Evolutionary conservation across 2,888 invertebrate species (phyloP).

Genomic region (Mimumesa dahlbomi): DNA sequence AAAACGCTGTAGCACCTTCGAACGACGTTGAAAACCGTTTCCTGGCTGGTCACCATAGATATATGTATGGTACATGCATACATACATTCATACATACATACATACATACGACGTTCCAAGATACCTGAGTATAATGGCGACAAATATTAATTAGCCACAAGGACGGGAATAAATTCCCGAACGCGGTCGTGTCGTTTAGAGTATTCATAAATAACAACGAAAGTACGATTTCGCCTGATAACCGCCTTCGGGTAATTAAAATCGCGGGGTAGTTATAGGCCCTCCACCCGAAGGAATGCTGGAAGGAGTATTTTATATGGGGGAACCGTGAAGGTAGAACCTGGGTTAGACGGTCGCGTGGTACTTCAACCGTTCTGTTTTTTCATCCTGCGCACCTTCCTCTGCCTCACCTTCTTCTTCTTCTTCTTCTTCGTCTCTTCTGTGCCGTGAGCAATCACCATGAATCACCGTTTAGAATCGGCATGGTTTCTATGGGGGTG

Average conservation of each 20-base stretch:
- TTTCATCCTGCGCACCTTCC: background rate
- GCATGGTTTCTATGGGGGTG: conserved; percentile 26
- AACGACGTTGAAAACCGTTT: conserved; percentile 3
- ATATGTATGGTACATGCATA: no score
- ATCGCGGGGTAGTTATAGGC: conserved; percentile 43
- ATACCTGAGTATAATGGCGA: conserved; percentile 69
- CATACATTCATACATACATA: no score
- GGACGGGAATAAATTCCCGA: conserved; percentile 63
- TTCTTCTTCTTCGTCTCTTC: conserved; percentile 35
- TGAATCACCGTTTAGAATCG: conserved; percentile 61
- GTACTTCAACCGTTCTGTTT: conserved; percentile 10
- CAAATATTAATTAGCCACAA: conserved; percentile 78
- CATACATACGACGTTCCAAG: conserved; percentile 2
- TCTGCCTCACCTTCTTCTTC: background rate
- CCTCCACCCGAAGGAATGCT: conserved; percentile 21
- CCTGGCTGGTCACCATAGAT: background rate
- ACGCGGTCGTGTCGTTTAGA: conserved; percentile 62
- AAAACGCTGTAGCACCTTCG: background rate
- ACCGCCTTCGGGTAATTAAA: conserved; percentile 66
- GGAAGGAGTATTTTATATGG: conserved; percentile 44
- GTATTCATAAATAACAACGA: conserved; percentile 74
- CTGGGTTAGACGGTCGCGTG: conserved; percentile 49
- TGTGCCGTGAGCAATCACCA: conserved; percentile 53
- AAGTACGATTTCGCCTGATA: conserved; percentile 74
- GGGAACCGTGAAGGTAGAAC: conserved; percentile 13